Evolutionary conservation across 2,888 invertebrate species (phyloP), one percentile per base, ranked within the genome.

Genomic region (Synanthedon myopaeformis): DNA sequence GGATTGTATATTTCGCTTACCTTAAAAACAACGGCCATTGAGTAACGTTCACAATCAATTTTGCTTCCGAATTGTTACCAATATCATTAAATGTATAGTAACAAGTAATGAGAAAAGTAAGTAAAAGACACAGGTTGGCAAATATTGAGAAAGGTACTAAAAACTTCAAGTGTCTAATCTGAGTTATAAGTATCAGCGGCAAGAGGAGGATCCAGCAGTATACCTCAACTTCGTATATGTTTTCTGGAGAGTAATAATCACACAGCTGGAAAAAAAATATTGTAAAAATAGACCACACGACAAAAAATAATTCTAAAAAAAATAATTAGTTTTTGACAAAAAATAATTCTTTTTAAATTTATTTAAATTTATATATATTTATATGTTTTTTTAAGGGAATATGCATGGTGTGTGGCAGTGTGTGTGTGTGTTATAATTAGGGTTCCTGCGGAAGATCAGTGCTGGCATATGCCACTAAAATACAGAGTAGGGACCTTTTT

Each of bases 121-220:
- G 69, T 0, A 94, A 78, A 66, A 97, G 92, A 54, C 94, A 92
- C 0, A 94, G 52, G 72, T 98, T 98, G 28, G 98, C 98, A 17
- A 96, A 70, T 55, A 94, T 85, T 0, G 98, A 97, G 74, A 97
- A 95, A 0, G 96, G 96, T 3, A 97, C 95, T 49, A 98, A 82
- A 65, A 91, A 92, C 73, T 93, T 94, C 0, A 98, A 87, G 65
- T 94, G 90, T 50, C 95, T 28, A 13, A 85, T 70, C 74, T 93
- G 93, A 4, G 92, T 91, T 51, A 94, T 89, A 0, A 94, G 70
- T 11, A 95, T 77, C 14, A 94, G 77, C 0, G 94, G 94, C 0
- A 94, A 63, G 3, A 93, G 75, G 0, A 94, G 74, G 2, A 93
- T 79, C 0, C 90, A 82, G 67, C 94, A 91, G 74, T 93, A 93